Percentiles rank a stretch among this genome's conserved stretches.
Evolutionary conservation across 2,888 invertebrate species (phyloP).

Genomic region (Erebia palarica): DNA sequence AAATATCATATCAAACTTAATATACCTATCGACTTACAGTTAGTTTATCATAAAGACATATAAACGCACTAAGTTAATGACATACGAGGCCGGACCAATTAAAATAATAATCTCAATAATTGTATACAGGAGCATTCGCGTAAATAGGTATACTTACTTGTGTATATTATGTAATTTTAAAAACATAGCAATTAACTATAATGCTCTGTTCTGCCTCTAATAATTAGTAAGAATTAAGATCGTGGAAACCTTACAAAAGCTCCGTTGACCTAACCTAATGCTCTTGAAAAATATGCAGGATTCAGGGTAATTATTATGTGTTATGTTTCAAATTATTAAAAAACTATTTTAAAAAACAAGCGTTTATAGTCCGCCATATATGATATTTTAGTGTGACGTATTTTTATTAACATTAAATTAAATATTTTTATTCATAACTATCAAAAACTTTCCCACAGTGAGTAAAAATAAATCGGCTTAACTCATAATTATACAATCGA

Average conservation of each 20-base stretch:
- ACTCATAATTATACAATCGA: slow-evolving; percentile 41
- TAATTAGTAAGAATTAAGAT: not conserved
- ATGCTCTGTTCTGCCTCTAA: not conserved
- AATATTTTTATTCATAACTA: slow-evolving; percentile 8
- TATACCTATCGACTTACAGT: not conserved
- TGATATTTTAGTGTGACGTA: too few relatives aligned
- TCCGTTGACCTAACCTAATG: not conserved
- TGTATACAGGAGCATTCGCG: slow-evolving; percentile 29
- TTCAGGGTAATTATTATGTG: too few relatives aligned
- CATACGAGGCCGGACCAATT: slow-evolving; percentile 34
- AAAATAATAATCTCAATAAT: slow-evolving; percentile 39
- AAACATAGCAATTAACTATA: not conserved
- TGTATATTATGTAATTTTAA: slow-evolving; percentile 12
- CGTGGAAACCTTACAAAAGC: not conserved
- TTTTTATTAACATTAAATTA: too few relatives aligned
- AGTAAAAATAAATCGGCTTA: slow-evolving; percentile 53
- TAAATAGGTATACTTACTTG: slow-evolving; percentile 12
- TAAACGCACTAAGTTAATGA: slow-evolving; percentile 29
- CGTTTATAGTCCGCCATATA: too few relatives aligned
- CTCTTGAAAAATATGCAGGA: too few relatives aligned
- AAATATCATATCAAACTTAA: not conserved
- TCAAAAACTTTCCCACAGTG: slow-evolving; percentile 53
- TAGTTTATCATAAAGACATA: slow-evolving; percentile 19
- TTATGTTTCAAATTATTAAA: too few relatives aligned
- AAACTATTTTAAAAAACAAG: too few relatives aligned